Percentiles rank a stretch among this genome's conserved stretches.
These are phyloP conservation scores for Pyrochroa serraticornis DNA, from an alignment of 2,888 invertebrate genomes.

Conservation along the genomic window DNA sequence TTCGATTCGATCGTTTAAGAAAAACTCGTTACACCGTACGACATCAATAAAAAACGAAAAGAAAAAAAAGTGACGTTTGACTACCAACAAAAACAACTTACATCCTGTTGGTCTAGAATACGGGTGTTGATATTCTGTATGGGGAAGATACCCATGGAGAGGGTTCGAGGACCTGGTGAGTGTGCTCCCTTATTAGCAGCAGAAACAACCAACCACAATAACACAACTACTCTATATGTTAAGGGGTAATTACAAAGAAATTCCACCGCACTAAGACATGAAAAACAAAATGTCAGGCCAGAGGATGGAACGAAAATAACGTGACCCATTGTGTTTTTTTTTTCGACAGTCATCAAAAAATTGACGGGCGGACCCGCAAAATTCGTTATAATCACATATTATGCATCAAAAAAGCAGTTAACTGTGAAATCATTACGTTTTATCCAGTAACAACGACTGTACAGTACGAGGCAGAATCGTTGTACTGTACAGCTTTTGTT, in stretches of 20 bases:
- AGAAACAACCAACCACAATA: slow-evolving; percentile 60
- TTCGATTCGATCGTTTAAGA: too few species aligned
- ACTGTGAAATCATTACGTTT: too few species aligned
- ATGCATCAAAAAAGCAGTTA: too few species aligned
- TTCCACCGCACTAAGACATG: slow-evolving; percentile 18
- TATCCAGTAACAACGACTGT: too few species aligned
- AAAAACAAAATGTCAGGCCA: slow-evolving; percentile 10
- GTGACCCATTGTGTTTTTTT: background rate
- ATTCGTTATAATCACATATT: too few species aligned
- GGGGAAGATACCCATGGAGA: slow-evolving; percentile 89
- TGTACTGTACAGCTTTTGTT: too few species aligned
- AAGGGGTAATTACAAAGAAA: slow-evolving; percentile 21
- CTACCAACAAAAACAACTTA: slow-evolving; percentile 68
- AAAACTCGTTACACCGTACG: too few species aligned
- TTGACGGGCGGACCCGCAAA: too few species aligned
- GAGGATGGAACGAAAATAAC: too few species aligned
- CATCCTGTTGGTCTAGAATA: slow-evolving; percentile 86
- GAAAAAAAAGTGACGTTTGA: slow-evolving; percentile 4
- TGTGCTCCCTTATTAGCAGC: slow-evolving; percentile 79
- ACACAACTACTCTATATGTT: slow-evolving; percentile 54
- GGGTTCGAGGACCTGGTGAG: slow-evolving; percentile 89
- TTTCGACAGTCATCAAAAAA: background rate
- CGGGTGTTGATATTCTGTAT: slow-evolving; percentile 87
- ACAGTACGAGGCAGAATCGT: too few species aligned
- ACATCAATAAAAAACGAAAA: background rate